phyloP scores from a whole-genome alignment of 64 coral and sea anemone genomes.

The Dendronephthya gigantea region DNA sequence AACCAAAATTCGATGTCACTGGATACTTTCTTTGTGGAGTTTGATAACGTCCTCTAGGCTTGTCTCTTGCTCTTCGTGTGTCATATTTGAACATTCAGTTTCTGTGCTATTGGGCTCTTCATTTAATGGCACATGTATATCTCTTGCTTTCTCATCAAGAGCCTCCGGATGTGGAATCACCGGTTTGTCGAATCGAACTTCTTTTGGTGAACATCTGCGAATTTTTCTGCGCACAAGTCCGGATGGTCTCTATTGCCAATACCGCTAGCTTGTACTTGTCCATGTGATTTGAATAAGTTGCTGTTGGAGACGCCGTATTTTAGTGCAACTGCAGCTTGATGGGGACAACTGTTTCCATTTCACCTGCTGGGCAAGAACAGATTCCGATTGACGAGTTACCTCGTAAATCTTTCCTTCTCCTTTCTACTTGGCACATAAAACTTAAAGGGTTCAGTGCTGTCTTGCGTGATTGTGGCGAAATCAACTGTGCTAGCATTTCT shows the following conservation, averaged over 20 bases:
- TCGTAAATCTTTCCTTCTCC: too few relatives aligned
- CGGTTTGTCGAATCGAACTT: neutral
- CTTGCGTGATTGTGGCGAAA: conserved; percentile 11
- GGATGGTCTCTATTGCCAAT: conserved; percentile 23
- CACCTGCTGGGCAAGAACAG: too few relatives aligned
- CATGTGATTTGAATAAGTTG: conserved; percentile 15
- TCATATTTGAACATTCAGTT: too few relatives aligned
- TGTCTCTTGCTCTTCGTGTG: too few relatives aligned
- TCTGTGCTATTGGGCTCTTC: too few relatives aligned
- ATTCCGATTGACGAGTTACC: too few relatives aligned
- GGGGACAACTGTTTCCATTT: conserved; percentile 30
- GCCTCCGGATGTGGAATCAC: too few relatives aligned
- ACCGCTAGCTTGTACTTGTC: conserved; percentile 20
- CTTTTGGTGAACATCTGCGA: conserved; percentile 26
- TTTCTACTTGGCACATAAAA: conserved; percentile 48
- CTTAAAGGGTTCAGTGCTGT: conserved; percentile 16
- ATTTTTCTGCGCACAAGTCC: neutral
- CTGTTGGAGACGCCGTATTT: conserved; percentile 13
- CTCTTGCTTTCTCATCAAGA: too few relatives aligned
- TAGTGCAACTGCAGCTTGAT: conserved; percentile 40
- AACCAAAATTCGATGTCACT: conserved; percentile 9
- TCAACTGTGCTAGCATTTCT: conserved; percentile 27
- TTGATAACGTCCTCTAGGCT: conserved; percentile 13
- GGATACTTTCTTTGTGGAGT: conserved; percentile 19
- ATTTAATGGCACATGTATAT: too few relatives aligned